Base-by-base conservation (phyloP, 2,888 invertebrate species). In the Resseliella maxima region DNA sequence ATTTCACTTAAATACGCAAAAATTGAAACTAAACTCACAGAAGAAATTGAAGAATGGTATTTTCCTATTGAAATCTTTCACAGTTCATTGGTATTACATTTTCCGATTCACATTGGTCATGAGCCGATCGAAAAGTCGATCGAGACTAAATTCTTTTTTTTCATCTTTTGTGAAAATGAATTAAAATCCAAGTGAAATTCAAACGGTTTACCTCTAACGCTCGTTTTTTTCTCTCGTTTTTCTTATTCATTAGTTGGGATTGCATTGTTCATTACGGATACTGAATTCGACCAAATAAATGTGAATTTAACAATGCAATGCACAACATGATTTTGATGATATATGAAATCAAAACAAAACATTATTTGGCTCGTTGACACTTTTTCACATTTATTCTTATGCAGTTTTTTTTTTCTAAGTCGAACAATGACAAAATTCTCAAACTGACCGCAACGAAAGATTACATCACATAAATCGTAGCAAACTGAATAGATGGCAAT, bases 371-470 rank as follows among this genome's bases (percentile, higher is more conserved):
- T 72, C 72, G 72, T 72, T 72, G 72, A 72, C 72, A 72, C n/a
- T n/a, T n/a, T n/a, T n/a, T n/a, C n/a, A n/a, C 72, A 72, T 72
- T 72, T 27, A n/a, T n/a, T n/a, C n/a, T n/a, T n/a, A n/a, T n/a
- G n/a, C 15, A 8, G 18, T 72, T 72, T 72, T 31, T n/a, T n/a
- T n/a, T 72, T 27, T 35, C n/a, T 35, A 15, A 3, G 18, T 50
- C 18, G 15, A 72, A 31, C 72, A 72, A 72, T 31, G 31, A 72
- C 0, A 0, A 72, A 72, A 31, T 72, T 72, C 1, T 72, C 31
- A 72, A 31, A 72, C 72, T 72, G 72, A 72, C 72, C 72, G 72
- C 72, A 72, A 72, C 72, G 72, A 72, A 72, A 72, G 72, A 72
- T 72, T 72, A 72, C 72, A 72, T 31, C 72, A 72, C 72, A 72